These are phyloP conservation scores for Dasypogon diadema DNA, from an alignment of 2,888 invertebrate genomes.

Conservation along the genomic window DNA sequence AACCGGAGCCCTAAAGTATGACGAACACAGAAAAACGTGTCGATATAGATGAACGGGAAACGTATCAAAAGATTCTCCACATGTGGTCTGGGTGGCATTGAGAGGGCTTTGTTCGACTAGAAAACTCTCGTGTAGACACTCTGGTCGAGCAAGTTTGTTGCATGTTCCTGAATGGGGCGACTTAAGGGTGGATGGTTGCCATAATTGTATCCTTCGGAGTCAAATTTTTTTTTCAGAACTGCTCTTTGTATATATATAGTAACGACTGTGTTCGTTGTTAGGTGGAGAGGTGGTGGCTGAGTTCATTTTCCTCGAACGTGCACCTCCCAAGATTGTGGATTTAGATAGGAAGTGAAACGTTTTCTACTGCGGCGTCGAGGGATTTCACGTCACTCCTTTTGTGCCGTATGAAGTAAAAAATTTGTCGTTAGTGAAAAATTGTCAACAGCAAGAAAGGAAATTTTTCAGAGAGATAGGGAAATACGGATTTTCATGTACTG, in stretches of 20 bases:
- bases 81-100: constrained; percentile 54
- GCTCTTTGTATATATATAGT: not conserved
- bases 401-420: constrained; percentile 53
- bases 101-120: constrained; percentile 55
- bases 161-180: constrained; percentile 54
- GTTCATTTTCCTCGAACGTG: constrained; percentile 37
- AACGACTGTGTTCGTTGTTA: not conserved
- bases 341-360: constrained; percentile 18
- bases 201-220: constrained; percentile 54
- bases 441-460: constrained; percentile 25
- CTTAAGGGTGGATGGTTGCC: constrained; percentile 49
- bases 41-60: constrained; percentile 41
- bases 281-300: not conserved
- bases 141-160: constrained; percentile 56
- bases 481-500: not conserved
- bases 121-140: constrained; percentile 57
- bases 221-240: constrained; percentile 19
- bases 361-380: constrained; percentile 50
- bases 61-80: constrained; percentile 52
- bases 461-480: not conserved
- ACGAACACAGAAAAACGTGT: constrained; percentile 21
- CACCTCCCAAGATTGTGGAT: constrained; percentile 44
- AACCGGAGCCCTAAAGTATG: not conserved
- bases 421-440: constrained; percentile 56
- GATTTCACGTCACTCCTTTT: constrained; percentile 56